phyloP scores from a whole-genome alignment of 2,888 invertebrate species.

The Nebria brevicollis region DNA sequence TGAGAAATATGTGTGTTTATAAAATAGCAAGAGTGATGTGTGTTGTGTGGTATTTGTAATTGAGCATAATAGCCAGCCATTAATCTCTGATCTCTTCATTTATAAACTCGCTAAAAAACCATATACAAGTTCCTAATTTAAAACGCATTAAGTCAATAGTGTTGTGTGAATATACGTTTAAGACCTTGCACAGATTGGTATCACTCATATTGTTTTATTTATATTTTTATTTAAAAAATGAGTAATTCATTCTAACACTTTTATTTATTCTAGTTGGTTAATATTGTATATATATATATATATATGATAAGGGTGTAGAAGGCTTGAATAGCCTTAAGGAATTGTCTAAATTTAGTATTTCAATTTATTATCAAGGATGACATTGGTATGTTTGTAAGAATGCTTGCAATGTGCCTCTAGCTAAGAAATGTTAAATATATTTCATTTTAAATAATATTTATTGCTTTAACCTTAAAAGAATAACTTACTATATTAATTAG shows the following conservation, averaged over 20 bases:
- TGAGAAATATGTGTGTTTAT: neutral
- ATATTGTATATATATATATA: neutral
- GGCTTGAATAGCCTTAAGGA: conserved; percentile 13
- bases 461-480: neutral
- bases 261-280: neutral
- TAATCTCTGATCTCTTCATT: conserved; percentile 1
- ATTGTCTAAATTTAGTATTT: conserved; percentile 33
- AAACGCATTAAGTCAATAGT: neutral
- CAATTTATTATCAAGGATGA: conserved; percentile 39
- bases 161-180: neutral
- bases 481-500: neutral
- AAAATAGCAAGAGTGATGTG: neutral
- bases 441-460: neutral
- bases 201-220: neutral
- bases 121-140: neutral
- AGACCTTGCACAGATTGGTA: neutral
- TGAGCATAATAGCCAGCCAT: conserved; percentile 1
- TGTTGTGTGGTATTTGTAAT: neutral
- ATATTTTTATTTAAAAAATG: neutral
- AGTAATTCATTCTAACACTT: too few relatives aligned
- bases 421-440: neutral
- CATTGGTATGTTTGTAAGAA: conserved; percentile 39
- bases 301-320: conserved; percentile 8
- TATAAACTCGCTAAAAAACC: neutral
- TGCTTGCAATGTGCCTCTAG: conserved; percentile 20